phyloP scores from a whole-genome alignment of 1,140 invertebrate species.

The Dreissena rostriformis region DNA sequence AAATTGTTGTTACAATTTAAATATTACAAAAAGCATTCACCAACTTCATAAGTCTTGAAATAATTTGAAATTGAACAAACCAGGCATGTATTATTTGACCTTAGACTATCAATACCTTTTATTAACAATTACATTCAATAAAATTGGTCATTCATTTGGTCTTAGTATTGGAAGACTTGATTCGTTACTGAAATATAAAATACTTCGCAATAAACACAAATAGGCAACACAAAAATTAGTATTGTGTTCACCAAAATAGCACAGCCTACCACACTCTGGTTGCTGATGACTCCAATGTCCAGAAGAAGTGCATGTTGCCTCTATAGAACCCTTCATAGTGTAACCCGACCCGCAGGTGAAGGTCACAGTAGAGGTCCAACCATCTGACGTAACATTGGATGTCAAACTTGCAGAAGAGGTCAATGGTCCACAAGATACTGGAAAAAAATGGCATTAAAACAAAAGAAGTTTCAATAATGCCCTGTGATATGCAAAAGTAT shows the following conservation, averaged over 20 bases:
- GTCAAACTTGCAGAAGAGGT: not conserved
- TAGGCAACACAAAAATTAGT: no score
- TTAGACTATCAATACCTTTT: not conserved
- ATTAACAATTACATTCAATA: no score
- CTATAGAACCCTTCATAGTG: not conserved
- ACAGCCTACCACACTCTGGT: conserved; percentile 28
- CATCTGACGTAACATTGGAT: conserved; percentile 9
- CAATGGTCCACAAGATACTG: conserved; percentile 1
- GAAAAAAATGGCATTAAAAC: not conserved
- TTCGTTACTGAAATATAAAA: not conserved
- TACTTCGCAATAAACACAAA: not conserved
- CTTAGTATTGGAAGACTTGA: not conserved
- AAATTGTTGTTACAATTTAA: not conserved
- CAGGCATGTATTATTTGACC: not conserved
- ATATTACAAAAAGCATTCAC: no score
- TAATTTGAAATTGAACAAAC: not conserved
- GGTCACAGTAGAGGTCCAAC: conserved; percentile 4
- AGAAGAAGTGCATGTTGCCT: conserved; percentile 4
- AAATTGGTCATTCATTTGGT: not conserved
- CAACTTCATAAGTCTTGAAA: not conserved
- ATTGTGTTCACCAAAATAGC: not conserved
- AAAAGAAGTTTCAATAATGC: no score
- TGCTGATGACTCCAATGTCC: conserved; percentile 10
- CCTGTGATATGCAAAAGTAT: no score
- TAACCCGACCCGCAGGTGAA: conserved; percentile 29